A percentile compares a stretch with the other conserved stretches of the same genome.
Evolutionary conservation across 1,140 invertebrate genomes (phyloP).

Genomic region (Laupala kohalensis): DNA sequence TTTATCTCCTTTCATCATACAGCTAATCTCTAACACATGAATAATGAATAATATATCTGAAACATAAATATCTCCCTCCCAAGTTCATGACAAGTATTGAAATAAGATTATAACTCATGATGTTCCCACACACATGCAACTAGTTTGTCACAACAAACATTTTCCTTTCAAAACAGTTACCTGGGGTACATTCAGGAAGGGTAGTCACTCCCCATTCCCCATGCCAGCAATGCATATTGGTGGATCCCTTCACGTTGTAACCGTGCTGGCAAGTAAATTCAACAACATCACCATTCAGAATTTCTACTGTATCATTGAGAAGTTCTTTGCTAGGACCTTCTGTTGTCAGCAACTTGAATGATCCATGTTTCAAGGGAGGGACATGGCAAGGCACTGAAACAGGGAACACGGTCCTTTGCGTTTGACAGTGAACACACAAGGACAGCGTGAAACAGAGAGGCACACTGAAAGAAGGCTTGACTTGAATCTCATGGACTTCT

Average conservation of each 20-base stretch:
- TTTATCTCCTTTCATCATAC: background rate
- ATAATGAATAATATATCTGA: background rate
- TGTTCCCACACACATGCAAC: too few relatives aligned
- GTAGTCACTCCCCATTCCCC: slow-evolving; percentile 62
- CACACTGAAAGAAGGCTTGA: background rate
- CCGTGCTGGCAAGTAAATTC: slow-evolving; percentile 51
- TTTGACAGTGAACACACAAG: background rate
- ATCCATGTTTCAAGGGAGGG: slow-evolving; percentile 45
- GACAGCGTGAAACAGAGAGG: background rate
- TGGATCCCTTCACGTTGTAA: slow-evolving; percentile 49
- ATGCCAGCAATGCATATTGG: slow-evolving; percentile 57
- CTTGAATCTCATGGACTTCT: background rate
- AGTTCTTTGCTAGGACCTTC: slow-evolving; percentile 15
- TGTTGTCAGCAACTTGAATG: slow-evolving; percentile 38
- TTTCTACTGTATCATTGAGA: slow-evolving; percentile 25
- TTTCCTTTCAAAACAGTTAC: slow-evolving; percentile 26
- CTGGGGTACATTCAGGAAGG: slow-evolving; percentile 61
- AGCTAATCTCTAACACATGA: background rate
- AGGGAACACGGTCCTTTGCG: background rate
- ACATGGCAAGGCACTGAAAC: slow-evolving; percentile 51
- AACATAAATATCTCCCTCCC: background rate
- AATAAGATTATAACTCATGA: too few relatives aligned
- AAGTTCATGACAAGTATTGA: too few relatives aligned
- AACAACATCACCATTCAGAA: slow-evolving; percentile 46
- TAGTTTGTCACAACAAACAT: background rate